Evolutionary conservation across 1,140 invertebrate genomes (phyloP).

Genomic region (Bicyclus anynana): DNA sequence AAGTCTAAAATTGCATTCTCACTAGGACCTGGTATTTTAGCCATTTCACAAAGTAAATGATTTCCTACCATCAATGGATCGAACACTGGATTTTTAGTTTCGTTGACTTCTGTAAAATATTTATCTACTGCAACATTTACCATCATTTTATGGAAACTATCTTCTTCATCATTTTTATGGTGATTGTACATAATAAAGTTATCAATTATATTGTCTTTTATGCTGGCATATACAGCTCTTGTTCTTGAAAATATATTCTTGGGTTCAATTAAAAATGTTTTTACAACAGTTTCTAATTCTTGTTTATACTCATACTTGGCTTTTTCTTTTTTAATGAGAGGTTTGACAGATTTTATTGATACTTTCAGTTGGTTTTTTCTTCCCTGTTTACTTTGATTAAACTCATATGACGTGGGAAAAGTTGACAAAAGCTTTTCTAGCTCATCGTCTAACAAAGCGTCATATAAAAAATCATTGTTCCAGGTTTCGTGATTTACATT

Average conservation of each 20-base stretch:
- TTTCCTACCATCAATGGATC: conserved; percentile 34
- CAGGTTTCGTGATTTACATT: conserved; percentile 39
- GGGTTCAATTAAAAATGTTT: conserved; percentile 25
- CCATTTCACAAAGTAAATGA: conserved; percentile 42
- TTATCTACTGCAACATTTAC: conserved; percentile 29
- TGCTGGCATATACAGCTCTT: conserved; percentile 7
- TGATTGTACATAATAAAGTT: conserved; percentile 38
- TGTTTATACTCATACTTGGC: conserved; percentile 36
- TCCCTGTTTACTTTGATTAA: conserved; percentile 24
- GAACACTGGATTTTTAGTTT: neutral
- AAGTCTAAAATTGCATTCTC: conserved; percentile 26
- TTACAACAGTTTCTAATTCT: conserved; percentile 35
- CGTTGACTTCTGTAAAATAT: conserved; percentile 22
- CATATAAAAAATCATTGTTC: conserved; percentile 34
- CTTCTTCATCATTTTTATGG: conserved; percentile 29
- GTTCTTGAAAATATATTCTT: conserved; percentile 15
- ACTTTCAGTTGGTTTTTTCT: conserved; percentile 32
- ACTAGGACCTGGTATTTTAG: conserved; percentile 34
- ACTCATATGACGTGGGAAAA: conserved; percentile 24
- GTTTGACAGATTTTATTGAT: conserved; percentile 33
- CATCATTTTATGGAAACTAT: conserved; percentile 29
- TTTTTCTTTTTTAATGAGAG: conserved; percentile 35
- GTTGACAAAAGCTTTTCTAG: conserved; percentile 29
- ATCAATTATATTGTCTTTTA: conserved; percentile 41
- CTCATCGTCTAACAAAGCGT: conserved; percentile 35